Evolutionary conservation across 1,140 invertebrate genomes (phyloP), one percentile per base, ranked within the genome.

Genomic region (Dendrolimus kikuchii): DNA sequence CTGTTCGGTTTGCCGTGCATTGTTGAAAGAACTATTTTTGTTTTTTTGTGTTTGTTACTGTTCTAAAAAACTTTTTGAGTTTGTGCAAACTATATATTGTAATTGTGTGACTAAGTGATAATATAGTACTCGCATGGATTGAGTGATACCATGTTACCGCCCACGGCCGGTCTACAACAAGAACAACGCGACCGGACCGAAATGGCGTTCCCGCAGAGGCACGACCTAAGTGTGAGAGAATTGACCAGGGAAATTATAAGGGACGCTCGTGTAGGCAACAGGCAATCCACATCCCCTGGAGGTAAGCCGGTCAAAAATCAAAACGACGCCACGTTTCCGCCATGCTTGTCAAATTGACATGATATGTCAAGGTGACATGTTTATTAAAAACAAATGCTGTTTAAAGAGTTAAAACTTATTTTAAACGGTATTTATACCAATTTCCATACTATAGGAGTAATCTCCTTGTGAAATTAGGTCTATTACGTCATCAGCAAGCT

Each of bases 281-380:
- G 77, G 72, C 73, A 74, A 60, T 79, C 80, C 49, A 76, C 81
- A 67, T 86, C 82, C 51, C 79, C 81, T 71, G 78, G 79, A 86
- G 82, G 81, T 86, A 77, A 79, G 79, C 79, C 81, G 81, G 81
- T 68, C 70, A 56, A 72, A 73, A 77, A 73, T 71, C 60, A 74
- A 76, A 79, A 74, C 77, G 79, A 86, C 78, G 83, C 83, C 81
- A 86, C 83, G 82, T 86, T 86, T 83, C 79, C 75, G 81, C 81
- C 80, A 86, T 84, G 71, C 71, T 77, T 86, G 83, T 86, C 83
- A 86, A 59, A 71, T 68, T 85, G 81, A 85, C 81, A 77, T 66
- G 46, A 61, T 78, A 78, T 67, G 83, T 86, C 83, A 86, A 84
- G 76, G 74, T 86, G 83, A 85, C 83, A 86, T 23, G 23, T 80